Base-by-base conservation (phyloP, 2,113 vertebrate genomes). In the Progne subis region DNA sequence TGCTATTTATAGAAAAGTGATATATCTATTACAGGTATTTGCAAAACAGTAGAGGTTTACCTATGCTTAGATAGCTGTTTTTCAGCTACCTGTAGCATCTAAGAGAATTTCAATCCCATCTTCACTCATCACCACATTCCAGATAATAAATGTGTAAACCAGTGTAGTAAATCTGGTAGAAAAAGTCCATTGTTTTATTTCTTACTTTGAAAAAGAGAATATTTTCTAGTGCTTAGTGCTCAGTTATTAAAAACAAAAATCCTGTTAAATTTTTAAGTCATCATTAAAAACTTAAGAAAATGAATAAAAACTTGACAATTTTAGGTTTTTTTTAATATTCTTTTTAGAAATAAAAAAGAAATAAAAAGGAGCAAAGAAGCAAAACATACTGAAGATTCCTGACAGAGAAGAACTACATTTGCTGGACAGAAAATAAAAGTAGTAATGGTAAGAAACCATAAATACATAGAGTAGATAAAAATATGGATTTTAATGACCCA, bases 401-500 rank as follows among this genome's bases (percentile, higher is more conserved):
- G 32, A 37, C 15, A 57, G 9, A 39, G 56, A 53, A 70, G 11
- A 77, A 26, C 15, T 72, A 71, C 6, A 10, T 70, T 82, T 88
- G 5, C 39, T 76, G 12, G 26, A 31, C 29, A 85, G 26, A 83
- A 95, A 94, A 93, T 72, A 84, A 76, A 84, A 90, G 59, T 39
- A 81, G 37, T 6, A 82, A 67, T 53, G 55, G 59, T 28, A 49
- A 86, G 93, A 90, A 81, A 49, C 7, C 15, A 14, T 63, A 70
- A 96, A 82, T 47, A 76, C 12, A 41, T 57, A 61, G 18, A 65
- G 9, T 43, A 88, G 78, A 88, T 89, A 76, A 72, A 91, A 94
- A 52, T 72, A 94, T 75, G 80, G 77, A 92, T 94, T 95, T 88
- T 72, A 90, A 83, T 92, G 89, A 86, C 77, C 61, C 39, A 70